Evolutionary conservation across 2,888 invertebrate genomes (phyloP).

Genomic region (Scaptomyza tumidula): DNA sequence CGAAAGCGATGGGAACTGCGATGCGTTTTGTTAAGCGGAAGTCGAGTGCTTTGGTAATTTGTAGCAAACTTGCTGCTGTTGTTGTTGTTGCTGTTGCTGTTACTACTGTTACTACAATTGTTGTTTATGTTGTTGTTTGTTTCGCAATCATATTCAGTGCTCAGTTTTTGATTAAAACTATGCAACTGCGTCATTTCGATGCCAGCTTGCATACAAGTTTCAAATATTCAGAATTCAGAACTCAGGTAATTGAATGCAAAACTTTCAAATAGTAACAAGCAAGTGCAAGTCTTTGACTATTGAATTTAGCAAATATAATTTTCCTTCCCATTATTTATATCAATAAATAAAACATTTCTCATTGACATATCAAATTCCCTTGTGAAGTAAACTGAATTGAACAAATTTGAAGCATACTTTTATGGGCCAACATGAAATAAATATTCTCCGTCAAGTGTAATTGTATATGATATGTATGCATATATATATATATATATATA

Average conservation of each 20-base stretch:
- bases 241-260: neutral
- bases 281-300: neutral
- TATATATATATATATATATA: no score
- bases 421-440: neutral
- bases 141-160: constrained; percentile 3
- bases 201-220: neutral
- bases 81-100: constrained; percentile 19
- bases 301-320: neutral
- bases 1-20: constrained; percentile 36
- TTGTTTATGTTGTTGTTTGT: neutral
- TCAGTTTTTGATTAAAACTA: constrained; percentile 15
- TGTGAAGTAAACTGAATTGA: neutral
- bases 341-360: neutral
- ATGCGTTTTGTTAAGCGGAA: constrained; percentile 75
- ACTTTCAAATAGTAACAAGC: neutral
- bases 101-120: neutral
- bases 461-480: neutral
- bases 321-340: neutral
- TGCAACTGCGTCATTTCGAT: constrained; percentile 5
- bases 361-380: neutral
- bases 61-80: constrained; percentile 52
- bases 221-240: neutral
- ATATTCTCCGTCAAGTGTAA: no score
- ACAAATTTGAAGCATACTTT: neutral
- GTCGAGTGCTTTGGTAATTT: constrained; percentile 78